Conservation (phyloP, 2,888 invertebrate genomes). For the Sturmia bella region DNA sequence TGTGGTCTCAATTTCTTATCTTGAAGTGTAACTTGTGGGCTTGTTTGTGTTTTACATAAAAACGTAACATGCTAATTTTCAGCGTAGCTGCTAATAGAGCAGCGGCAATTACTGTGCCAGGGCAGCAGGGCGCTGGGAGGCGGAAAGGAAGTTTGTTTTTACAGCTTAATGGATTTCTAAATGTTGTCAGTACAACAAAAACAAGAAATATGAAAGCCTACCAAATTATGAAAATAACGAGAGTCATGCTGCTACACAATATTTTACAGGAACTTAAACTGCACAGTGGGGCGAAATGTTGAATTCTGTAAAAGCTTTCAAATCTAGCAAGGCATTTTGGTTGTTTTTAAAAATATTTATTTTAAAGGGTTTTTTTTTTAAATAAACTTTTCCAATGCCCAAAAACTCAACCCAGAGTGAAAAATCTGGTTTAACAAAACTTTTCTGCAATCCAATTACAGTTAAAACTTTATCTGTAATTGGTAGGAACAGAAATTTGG, state of each 20-base stretch:
- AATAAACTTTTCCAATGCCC: no score
- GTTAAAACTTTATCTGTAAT: no score
- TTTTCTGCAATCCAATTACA: no score
- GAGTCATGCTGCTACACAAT: not conserved
- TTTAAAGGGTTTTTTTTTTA: no score
- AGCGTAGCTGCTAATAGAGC: conserved; percentile 6
- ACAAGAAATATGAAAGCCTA: not conserved
- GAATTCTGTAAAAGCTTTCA: no score
- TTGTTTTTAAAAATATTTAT: no score
- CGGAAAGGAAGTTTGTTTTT: not conserved
- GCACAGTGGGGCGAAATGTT: not conserved
- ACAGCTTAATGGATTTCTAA: conserved; percentile 14
- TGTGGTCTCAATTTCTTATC: conserved; percentile 27
- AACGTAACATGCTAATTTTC: conserved; percentile 49
- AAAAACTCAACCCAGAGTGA: no score
- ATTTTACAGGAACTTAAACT: not conserved
- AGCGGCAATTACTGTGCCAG: conserved; percentile 10
- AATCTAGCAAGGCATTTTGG: no score
- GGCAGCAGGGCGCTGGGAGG: not conserved
- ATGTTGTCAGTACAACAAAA: not conserved
- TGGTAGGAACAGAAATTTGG: no score
- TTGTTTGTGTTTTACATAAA: not conserved
- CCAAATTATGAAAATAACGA: conserved; percentile 12
- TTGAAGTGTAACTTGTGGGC: not conserved
- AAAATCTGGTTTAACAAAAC: no score